Conservation (phyloP, 2,113 vertebrate species). For the Ophthalmolycus amberensis region DNA sequence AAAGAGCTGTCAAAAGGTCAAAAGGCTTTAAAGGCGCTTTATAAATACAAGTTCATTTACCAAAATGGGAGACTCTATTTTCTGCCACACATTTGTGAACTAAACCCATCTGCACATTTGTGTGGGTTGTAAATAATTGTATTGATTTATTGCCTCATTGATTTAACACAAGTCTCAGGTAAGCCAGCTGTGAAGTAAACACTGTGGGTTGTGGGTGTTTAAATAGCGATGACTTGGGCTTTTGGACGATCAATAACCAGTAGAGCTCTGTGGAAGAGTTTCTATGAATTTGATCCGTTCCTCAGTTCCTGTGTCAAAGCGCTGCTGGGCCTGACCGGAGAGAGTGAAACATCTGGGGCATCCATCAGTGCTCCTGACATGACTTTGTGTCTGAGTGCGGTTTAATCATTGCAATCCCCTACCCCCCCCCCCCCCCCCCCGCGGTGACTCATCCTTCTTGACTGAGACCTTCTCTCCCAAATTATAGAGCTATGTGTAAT, state of each 20-base stretch:
- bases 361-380: constrained; percentile 63
- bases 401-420: constrained; percentile 65
- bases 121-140: constrained; percentile 8
- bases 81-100: background rate
- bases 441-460: constrained; percentile 64
- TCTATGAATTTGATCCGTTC: constrained; percentile 36
- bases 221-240: background rate
- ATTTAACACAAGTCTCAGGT: constrained; percentile 10
- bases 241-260: background rate
- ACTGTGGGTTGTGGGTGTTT: background rate
- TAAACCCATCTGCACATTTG: background rate
- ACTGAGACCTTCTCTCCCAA: constrained; percentile 61
- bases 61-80: background rate
- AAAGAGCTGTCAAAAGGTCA: background rate
- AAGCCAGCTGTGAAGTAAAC: constrained; percentile 2
- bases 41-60: background rate
- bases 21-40: background rate
- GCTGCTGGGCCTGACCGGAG: constrained; percentile 22
- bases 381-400: constrained; percentile 66
- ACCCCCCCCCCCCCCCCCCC: background rate
- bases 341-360: constrained; percentile 58
- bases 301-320: constrained; percentile 7
- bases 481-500: constrained; percentile 59
- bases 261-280: background rate
- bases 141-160: constrained; percentile 10